Conservation (phyloP, 2,797 vertebrate genomes). For the Adrianichthys oophorus region DNA sequence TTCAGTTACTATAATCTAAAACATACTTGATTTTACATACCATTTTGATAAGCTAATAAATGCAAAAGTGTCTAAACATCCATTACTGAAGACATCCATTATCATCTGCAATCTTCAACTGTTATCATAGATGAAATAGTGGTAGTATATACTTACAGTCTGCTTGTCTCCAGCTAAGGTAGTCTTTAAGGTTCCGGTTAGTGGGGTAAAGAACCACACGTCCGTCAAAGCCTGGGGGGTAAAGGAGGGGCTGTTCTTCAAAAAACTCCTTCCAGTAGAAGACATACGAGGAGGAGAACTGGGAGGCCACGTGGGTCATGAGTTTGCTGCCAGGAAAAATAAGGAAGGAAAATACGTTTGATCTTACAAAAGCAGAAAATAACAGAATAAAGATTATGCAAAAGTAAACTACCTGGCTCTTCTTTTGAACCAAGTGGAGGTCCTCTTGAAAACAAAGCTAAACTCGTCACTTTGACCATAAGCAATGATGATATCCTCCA, state of each 20-base stretch:
- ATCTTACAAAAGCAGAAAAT: background rate
- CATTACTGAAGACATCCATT: no score
- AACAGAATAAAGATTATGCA: background rate
- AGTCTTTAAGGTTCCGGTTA: slow-evolving; percentile 92
- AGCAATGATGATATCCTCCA: slow-evolving; percentile 88
- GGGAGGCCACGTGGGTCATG: slow-evolving; percentile 95
- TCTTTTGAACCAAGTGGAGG: slow-evolving; percentile 92
- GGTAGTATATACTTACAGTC: slow-evolving; percentile 84
- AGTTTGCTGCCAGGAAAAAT: slow-evolving; percentile 84
- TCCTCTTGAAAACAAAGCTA: slow-evolving; percentile 95
- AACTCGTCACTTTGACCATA: slow-evolving; percentile 98
- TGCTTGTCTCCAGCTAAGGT: slow-evolving; percentile 97
- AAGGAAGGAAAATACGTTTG: background rate
- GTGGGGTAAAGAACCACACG: slow-evolving; percentile 93
- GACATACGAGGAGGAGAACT: slow-evolving; percentile 96
- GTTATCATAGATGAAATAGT: background rate
- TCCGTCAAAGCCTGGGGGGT: slow-evolving; percentile 95
- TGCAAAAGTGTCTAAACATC: no score
- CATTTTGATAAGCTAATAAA: no score
- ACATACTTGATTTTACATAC: no score
- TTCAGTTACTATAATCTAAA: no score
- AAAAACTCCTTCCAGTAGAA: slow-evolving; percentile 97
- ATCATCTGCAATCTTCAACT: background rate
- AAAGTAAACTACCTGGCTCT: slow-evolving; percentile 86
- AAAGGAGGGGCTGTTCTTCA: slow-evolving; percentile 86